A percentile compares a stretch with the other conserved stretches of the same genome.
Evolutionary conservation across 2,888 invertebrate species (phyloP).

Genomic region (Rhodophaea formosa): DNA sequence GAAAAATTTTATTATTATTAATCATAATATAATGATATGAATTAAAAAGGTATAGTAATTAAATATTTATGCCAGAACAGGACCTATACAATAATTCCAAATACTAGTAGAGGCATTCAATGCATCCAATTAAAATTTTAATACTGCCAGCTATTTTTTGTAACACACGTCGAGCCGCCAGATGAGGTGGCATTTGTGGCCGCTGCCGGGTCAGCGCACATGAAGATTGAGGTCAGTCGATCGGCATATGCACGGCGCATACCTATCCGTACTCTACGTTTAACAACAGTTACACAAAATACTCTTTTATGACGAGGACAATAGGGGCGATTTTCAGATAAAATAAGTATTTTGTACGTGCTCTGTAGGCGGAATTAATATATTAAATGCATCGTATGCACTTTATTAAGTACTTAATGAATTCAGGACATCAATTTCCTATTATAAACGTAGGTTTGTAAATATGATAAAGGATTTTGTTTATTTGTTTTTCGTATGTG

Average conservation of each 20-base stretch:
- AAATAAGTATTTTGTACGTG: background rate
- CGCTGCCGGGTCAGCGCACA: constrained; percentile 56
- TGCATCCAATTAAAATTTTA: too few relatives aligned
- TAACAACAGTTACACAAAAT: constrained; percentile 1
- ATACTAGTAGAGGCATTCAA: too few relatives aligned
- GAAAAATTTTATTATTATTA: too few relatives aligned
- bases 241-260: constrained; percentile 20
- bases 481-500: too few relatives aligned
- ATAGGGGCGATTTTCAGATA: background rate
- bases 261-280: constrained; percentile 14
- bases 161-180: constrained; percentile 14
- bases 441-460: background rate
- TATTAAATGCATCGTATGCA: background rate
- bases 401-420: background rate
- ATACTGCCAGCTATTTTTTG: too few relatives aligned
- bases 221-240: constrained; percentile 62
- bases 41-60: too few relatives aligned
- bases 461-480: background rate
- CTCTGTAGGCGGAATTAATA: background rate
- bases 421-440: background rate
- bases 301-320: background rate
- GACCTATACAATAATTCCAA: too few relatives aligned
- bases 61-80: too few relatives aligned
- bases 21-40: too few relatives aligned
- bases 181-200: constrained; percentile 36